phyloP scores from a whole-genome alignment of 2,888 invertebrate species.

The Slavum lentiscoides region DNA sequence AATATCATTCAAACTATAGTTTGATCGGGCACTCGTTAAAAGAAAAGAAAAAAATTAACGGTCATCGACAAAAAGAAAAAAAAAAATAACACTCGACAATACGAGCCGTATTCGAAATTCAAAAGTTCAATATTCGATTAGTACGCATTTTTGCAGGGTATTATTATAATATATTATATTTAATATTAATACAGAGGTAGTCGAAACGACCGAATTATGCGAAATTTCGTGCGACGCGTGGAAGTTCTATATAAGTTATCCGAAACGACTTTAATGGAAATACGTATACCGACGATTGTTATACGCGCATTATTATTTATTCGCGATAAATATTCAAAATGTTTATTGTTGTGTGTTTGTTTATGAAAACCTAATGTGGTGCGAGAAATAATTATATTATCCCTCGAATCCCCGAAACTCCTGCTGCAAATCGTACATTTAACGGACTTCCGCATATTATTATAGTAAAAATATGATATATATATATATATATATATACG shows the following conservation, averaged over 20 bases:
- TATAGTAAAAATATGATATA: no score
- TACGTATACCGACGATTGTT: constrained; percentile 13
- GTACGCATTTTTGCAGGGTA: constrained; percentile 1
- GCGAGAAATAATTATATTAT: constrained; percentile 17
- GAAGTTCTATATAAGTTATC: constrained; percentile 19
- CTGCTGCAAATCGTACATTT: neutral
- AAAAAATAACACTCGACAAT: no score
- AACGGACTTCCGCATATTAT: neutral
- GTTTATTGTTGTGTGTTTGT: constrained; percentile 13
- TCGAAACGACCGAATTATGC: constrained; percentile 15
- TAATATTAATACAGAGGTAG: neutral
- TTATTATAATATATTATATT: no score
- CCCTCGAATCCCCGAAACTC: neutral
- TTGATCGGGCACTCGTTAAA: no score
- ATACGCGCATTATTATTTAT: constrained; percentile 20
- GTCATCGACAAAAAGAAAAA: no score
- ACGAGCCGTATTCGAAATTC: neutral
- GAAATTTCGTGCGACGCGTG: neutral
- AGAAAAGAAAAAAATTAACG: no score
- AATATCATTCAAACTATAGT: no score
- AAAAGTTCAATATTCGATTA: constrained; percentile 16
- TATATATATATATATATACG: no score
- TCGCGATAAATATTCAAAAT: constrained; percentile 31
- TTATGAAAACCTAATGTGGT: constrained; percentile 20
- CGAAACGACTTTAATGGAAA: constrained; percentile 20